phyloP scores from a whole-genome alignment of 2,888 invertebrate species.

The Sceliomorpha sp. region DNA sequence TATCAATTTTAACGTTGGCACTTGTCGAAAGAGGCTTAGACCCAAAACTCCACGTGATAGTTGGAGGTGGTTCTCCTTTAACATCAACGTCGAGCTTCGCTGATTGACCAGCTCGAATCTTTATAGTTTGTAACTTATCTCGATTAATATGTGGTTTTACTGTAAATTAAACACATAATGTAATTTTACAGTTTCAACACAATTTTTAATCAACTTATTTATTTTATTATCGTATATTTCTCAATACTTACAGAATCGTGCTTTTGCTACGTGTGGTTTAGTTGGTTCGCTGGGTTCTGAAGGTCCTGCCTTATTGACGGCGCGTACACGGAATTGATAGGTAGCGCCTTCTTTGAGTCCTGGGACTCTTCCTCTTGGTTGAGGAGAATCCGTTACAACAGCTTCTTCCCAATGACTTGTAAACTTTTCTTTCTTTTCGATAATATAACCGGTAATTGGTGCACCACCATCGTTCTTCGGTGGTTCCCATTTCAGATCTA shows the following conservation, averaged over 20 bases:
- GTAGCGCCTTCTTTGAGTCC: conserved; percentile 94
- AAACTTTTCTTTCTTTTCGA: conserved; percentile 94
- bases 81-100: conserved; percentile 97
- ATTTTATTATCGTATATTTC: no score
- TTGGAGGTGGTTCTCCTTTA: conserved; percentile 98
- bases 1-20: conserved; percentile 88
- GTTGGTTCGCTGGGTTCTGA: conserved; percentile 95
- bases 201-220: no score
- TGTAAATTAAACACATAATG: conserved; percentile 73
- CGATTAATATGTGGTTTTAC: conserved; percentile 98
- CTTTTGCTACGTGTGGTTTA: conserved; percentile 92
- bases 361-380: conserved; percentile 90
- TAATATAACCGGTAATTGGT: conserved; percentile 94
- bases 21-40: conserved; percentile 85
- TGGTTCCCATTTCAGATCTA: conserved; percentile 96
- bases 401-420: conserved; percentile 91
- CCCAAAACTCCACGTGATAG: conserved; percentile 89
- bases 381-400: conserved; percentile 87
- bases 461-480: conserved; percentile 95
- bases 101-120: conserved; percentile 93
- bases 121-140: conserved; percentile 93
- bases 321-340: conserved; percentile 97
- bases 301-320: conserved; percentile 96
- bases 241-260: conserved; percentile 84
- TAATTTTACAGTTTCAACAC: no score